Evolutionary conservation across 2,888 invertebrate genomes (phyloP).

Genomic region (Blera fallax): DNA sequence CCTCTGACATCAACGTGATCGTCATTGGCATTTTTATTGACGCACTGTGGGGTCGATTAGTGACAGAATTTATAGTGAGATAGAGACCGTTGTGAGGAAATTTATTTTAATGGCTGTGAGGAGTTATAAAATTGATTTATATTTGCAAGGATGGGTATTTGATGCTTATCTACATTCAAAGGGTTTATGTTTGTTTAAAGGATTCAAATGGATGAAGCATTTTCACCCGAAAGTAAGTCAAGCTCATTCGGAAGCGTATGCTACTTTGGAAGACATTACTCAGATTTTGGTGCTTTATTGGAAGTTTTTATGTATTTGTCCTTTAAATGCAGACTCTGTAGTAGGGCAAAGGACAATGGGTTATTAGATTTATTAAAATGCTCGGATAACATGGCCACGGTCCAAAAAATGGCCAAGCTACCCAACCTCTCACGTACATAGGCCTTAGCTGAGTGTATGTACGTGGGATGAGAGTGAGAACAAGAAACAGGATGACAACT

Average conservation of each 20-base stretch:
- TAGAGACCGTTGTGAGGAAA: background rate
- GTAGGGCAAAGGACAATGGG: background rate
- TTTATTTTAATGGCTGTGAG: background rate
- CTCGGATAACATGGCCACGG: background rate
- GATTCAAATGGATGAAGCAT: background rate
- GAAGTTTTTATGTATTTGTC: background rate
- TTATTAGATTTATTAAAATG: background rate
- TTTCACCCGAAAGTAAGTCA: background rate
- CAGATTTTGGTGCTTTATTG: background rate
- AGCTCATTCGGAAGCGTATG: background rate
- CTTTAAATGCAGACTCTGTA: background rate
- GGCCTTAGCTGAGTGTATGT: background rate
- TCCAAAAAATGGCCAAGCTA: background rate
- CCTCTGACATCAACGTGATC: conserved; percentile 9
- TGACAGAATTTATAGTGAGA: background rate
- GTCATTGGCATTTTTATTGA: conserved; percentile 50
- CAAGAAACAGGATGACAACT: too few species aligned
- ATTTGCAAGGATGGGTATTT: background rate
- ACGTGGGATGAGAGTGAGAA: too few species aligned
- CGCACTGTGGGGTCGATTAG: conserved; percentile 55
- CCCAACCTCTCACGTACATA: background rate
- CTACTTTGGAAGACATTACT: background rate
- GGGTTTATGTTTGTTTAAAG: background rate
- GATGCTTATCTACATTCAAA: background rate
- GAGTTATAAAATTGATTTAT: conserved; percentile 53